Conservation (phyloP, 2,888 invertebrate species). For the Chloroclysta siterata region DNA sequence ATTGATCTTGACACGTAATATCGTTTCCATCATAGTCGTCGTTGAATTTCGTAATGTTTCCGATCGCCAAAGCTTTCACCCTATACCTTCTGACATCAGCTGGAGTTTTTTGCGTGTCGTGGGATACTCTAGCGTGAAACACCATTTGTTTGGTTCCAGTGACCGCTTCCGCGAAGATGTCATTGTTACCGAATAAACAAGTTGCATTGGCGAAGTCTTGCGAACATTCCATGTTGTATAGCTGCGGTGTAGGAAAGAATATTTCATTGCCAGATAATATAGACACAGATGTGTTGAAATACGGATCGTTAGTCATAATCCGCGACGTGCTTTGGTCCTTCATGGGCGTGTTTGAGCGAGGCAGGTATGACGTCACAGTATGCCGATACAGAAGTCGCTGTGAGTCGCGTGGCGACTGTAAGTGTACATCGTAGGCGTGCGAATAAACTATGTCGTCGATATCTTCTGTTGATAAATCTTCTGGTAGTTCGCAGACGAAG, state of each 20-base stretch:
- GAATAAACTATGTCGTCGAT: constrained; percentile 75
- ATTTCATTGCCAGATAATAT: constrained; percentile 80
- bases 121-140: constrained; percentile 65
- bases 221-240: constrained; percentile 74
- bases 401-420: constrained; percentile 68
- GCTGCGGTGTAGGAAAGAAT: constrained; percentile 86
- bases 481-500: constrained; percentile 82
- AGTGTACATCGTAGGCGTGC: constrained; percentile 82
- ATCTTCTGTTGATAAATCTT: constrained; percentile 72
- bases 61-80: constrained; percentile 63
- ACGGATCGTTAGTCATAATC: constrained; percentile 83
- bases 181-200: constrained; percentile 67
- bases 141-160: constrained; percentile 51
- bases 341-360: constrained; percentile 61
- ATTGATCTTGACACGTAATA: constrained; percentile 67
- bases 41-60: constrained; percentile 54
- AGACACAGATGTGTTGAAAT: constrained; percentile 84
- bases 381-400: constrained; percentile 74
- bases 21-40: constrained; percentile 63
- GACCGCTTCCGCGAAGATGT: constrained; percentile 61
- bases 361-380: constrained; percentile 63
- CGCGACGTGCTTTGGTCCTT: constrained; percentile 82
- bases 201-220: constrained; percentile 67
- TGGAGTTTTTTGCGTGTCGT: constrained; percentile 58
- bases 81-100: constrained; percentile 62